phyloP scores from a whole-genome alignment of 2,113 vertebrate genomes.

The Carassius gibelio region DNA sequence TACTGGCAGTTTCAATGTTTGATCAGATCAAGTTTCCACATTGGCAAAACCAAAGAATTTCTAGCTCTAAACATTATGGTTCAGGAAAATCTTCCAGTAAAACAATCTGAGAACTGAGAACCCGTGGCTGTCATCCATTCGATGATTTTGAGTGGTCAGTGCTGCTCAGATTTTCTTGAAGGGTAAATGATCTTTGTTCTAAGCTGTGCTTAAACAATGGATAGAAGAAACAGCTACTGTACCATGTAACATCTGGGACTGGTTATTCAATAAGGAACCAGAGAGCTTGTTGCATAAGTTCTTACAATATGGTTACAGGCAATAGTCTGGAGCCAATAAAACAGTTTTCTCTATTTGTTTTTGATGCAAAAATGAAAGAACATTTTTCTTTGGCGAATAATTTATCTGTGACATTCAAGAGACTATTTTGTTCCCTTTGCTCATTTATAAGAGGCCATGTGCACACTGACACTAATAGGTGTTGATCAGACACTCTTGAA shows the following conservation, averaged over 20 bases:
- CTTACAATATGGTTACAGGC: slow-evolving; percentile 25
- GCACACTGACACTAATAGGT: background rate
- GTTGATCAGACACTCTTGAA: background rate
- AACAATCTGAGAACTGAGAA: background rate
- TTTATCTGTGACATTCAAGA: background rate
- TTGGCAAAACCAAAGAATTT: background rate
- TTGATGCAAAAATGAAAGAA: background rate
- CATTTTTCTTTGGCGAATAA: background rate
- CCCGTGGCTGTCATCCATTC: background rate
- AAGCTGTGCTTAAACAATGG: background rate
- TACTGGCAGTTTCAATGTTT: background rate
- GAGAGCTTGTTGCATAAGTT: background rate
- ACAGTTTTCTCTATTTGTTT: background rate
- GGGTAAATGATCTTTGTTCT: background rate
- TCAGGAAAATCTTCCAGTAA: slow-evolving; percentile 15
- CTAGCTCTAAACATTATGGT: background rate
- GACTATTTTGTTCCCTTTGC: background rate
- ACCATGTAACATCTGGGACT: slow-evolving; percentile 34
- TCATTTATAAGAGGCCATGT: background rate
- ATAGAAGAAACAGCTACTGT: background rate
- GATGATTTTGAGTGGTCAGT: background rate
- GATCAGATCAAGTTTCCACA: slow-evolving; percentile 16
- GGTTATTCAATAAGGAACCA: slow-evolving; percentile 36
- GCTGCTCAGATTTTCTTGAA: background rate
- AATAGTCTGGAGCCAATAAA: background rate